A percentile compares a stretch with the other conserved stretches of the same genome.
phyloP scores from a whole-genome alignment of 2,113 vertebrate species.

The Gracilinanus agilis region DNA sequence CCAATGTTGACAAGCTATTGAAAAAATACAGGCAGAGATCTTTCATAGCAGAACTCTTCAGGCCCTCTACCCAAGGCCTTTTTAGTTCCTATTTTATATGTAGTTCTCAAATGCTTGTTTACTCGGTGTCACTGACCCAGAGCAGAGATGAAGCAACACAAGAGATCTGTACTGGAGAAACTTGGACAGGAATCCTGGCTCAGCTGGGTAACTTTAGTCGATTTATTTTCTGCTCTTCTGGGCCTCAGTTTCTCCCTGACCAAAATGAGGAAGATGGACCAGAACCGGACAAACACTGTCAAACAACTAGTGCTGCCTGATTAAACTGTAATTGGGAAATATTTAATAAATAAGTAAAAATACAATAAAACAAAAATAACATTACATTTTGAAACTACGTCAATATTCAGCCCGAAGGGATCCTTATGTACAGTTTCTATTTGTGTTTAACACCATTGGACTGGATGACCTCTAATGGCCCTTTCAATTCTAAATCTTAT shows the following conservation, averaged over 20 bases:
- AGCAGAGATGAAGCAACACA: not conserved
- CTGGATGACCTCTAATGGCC: not conserved
- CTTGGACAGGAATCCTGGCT: not conserved
- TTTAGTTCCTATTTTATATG: not conserved
- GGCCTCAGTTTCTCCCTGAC: not conserved
- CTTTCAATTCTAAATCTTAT: not conserved
- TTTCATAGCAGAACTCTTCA: rapidly evolving
- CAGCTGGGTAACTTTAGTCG: not conserved
- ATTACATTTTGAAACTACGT: not conserved
- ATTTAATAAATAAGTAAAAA: not conserved
- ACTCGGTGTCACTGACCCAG: not conserved
- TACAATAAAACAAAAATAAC: not conserved
- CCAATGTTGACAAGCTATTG: not conserved
- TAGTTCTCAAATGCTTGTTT: not conserved
- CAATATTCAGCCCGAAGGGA: not conserved
- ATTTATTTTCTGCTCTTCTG: not conserved
- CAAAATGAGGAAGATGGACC: too few species aligned
- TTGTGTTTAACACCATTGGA: not conserved
- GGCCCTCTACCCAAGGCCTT: not conserved
- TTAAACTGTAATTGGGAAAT: not conserved
- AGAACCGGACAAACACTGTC: too few species aligned
- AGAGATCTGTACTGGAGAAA: not conserved
- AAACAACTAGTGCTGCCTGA: not conserved
- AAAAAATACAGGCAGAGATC: not conserved
- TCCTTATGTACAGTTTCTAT: not conserved